These are phyloP conservation scores for Copidosoma aretas DNA, from an alignment of 2,888 invertebrate genomes.

Conservation along the genomic window DNA sequence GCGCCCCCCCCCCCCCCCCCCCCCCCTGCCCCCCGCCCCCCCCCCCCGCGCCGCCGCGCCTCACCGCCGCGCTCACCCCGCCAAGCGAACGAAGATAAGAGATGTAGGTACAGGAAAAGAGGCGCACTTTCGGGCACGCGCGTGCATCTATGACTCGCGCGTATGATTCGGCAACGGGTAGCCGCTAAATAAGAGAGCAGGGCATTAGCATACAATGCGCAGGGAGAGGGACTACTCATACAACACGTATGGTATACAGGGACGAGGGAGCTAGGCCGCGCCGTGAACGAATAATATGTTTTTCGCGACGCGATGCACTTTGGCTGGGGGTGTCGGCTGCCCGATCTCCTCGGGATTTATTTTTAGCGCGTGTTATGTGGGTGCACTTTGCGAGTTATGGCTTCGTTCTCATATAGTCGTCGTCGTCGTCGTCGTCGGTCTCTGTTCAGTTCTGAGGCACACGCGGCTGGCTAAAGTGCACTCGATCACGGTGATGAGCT, in stretches of 20 bases:
- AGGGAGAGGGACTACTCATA: constrained; percentile 15
- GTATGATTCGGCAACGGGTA: not conserved
- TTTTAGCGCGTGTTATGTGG: no score
- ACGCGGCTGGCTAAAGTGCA: not conserved
- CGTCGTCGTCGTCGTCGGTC: no score
- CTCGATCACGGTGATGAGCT: not conserved
- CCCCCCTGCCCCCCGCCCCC: no score
- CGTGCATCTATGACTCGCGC: no score
- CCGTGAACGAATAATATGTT: not conserved
- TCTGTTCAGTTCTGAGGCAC: not conserved
- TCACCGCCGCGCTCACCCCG: no score
- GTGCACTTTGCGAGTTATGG: no score
- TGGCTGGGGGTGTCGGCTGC: not conserved
- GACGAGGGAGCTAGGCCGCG: not conserved
- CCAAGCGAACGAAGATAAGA: no score
- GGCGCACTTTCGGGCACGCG: not conserved
- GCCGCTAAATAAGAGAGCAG: constrained; percentile 9
- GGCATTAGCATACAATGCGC: constrained; percentile 53
- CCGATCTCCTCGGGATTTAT: not conserved
- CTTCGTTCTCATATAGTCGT: no score
- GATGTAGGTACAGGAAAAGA: no score
- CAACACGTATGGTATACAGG: no score
- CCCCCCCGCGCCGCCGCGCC: no score
- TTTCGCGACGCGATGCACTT: not conserved
- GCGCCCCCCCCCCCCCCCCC: no score